These are phyloP conservation scores for Branchipolynoe longqiensis DNA, from an alignment of 2,888 invertebrate genomes.

Conservation along the genomic window DNA sequence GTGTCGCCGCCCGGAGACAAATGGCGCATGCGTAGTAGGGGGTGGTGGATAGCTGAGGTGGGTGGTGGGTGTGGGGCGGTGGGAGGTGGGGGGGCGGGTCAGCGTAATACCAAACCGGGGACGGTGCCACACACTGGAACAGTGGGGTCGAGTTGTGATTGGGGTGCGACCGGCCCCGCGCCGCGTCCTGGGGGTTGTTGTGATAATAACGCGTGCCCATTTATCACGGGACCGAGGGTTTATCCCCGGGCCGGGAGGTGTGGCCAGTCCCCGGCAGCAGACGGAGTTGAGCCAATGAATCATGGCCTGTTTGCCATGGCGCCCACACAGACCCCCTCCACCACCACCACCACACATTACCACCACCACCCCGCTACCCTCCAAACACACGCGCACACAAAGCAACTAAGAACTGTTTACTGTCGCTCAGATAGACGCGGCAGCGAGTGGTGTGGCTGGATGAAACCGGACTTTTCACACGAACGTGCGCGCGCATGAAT, in stretches of 20 bases:
- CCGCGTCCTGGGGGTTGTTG: not conserved
- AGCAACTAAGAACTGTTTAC: slow-evolving; percentile 36
- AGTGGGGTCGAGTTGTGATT: not conserved
- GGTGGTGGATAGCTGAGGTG: not conserved
- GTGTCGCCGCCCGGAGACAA: slow-evolving; percentile 15
- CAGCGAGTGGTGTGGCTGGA: slow-evolving; percentile 22
- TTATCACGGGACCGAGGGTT: slow-evolving; percentile 14
- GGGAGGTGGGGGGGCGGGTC: too few species aligned
- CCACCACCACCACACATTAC: not conserved
- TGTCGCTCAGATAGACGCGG: slow-evolving; percentile 9
- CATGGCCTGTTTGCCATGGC: slow-evolving; percentile 19
- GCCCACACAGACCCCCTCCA: too few species aligned
- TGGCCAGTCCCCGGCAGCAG: not conserved
- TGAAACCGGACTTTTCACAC: slow-evolving; percentile 15
- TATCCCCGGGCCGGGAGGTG: not conserved
- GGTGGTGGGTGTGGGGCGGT: not conserved
- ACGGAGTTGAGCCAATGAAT: slow-evolving; percentile 32
- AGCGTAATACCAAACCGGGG: too few species aligned
- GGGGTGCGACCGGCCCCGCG: too few species aligned
- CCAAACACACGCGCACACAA: not conserved
- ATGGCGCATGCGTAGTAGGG: not conserved
- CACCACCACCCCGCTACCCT: not conserved
- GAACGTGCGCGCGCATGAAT: slow-evolving; percentile 7
- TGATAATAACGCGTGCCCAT: slow-evolving; percentile 15
- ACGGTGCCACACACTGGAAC: too few species aligned